These are phyloP conservation scores for Lydus trimaculatus DNA, from an alignment of 2,888 invertebrate genomes.

Conservation along the genomic window DNA sequence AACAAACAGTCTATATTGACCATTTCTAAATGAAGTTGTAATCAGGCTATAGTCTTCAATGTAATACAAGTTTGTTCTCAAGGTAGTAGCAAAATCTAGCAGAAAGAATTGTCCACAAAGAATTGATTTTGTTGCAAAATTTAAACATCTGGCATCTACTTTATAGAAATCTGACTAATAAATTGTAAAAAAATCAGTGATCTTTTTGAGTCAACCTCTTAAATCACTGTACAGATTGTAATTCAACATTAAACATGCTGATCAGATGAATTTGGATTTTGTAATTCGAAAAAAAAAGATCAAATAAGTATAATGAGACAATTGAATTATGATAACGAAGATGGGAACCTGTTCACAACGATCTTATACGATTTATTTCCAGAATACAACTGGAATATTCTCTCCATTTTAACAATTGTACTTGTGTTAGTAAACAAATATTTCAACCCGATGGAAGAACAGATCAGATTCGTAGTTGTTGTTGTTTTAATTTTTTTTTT, in stretches of 20 bases:
- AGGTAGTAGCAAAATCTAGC: too few species aligned
- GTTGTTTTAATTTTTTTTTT: background rate
- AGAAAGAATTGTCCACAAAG: too few species aligned
- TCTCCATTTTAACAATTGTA: background rate
- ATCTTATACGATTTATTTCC: background rate
- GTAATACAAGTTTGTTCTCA: too few species aligned
- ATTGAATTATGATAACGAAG: constrained; percentile 4
- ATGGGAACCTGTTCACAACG: background rate
- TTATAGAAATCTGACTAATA: too few species aligned
- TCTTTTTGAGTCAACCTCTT: background rate
- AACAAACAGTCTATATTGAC: too few species aligned
- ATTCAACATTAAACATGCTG: background rate
- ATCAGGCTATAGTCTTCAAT: too few species aligned
- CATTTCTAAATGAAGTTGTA: too few species aligned
- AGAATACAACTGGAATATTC: background rate
- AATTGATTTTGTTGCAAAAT: too few species aligned
- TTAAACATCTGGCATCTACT: too few species aligned
- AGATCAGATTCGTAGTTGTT: background rate
- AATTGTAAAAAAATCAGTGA: background rate
- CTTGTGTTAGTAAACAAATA: background rate
- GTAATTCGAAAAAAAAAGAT: background rate
- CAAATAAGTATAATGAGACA: background rate
- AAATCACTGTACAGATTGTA: background rate
- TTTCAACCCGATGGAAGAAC: background rate
- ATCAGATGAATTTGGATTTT: background rate